Evolutionary conservation across 2,797 vertebrate species (phyloP), one percentile per base, ranked within the genome.

Genomic region (Sebastes alutus): DNA sequence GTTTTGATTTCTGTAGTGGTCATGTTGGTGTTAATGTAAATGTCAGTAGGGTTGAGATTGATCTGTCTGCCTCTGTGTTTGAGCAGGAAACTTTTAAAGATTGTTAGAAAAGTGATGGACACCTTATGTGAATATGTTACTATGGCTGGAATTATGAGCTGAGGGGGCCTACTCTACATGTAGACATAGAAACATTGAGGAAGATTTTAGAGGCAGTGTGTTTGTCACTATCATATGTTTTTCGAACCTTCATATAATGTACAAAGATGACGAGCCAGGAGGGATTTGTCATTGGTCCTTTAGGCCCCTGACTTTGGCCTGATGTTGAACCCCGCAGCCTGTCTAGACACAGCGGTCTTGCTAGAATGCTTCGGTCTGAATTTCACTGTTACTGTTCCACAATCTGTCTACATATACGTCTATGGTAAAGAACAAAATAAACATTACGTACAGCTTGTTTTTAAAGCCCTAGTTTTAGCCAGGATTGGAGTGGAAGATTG

Each of bases 401-500:
- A 73, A 4, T 52, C 27, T 75, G 49, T 52, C 27, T 16, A n/a
- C 56, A 35, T 52, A 12, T 38, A 6, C 1, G 3, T 61, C 38
- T 7, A 38, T 54, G 22, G n/a, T 42, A 64, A 9, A 71, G 16
- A 60, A 22, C 18, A 56, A 66, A 23, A 54, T 55, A 72, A 66
- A 68, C 7, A 1, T 66, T 5, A 2, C 2, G 16, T 33, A 42
- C 13, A 23, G 29, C 20, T 65, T 77, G 25, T 59, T 72, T 33
- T 72, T 66, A 18, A 64, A 66, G 52, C 12, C 22, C 16, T 7
- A 20, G 30, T 14, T 59, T 52, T 13, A 30, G 32, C 60, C 62
- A 72, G 54, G 22, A 63, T 74, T 81, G 78, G 59, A 72, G 68
- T 65, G 35, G 49, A 38, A 67, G 54, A 58, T 65, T 59, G 63